A percentile compares a stretch with the other conserved stretches of the same genome.
phyloP scores from a whole-genome alignment of 2,113 vertebrate species.

The Python bivittatus region DNA sequence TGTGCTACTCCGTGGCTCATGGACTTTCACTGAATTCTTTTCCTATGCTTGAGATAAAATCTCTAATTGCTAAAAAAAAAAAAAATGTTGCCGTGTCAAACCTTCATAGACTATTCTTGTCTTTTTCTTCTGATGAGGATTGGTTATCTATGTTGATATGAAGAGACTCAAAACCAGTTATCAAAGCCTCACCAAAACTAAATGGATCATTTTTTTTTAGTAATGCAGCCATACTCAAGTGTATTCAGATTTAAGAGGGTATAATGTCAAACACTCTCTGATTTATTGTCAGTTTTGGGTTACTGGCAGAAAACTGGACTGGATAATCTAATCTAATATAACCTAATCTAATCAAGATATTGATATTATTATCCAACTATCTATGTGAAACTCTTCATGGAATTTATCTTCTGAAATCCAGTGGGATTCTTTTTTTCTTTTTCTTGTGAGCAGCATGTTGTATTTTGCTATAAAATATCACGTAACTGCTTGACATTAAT shows the following conservation, averaged over 20 bases:
- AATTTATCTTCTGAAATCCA: background rate
- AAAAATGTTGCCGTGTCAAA: background rate
- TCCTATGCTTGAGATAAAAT: background rate
- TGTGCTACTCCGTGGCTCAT: background rate
- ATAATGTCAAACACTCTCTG: background rate
- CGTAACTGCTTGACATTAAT: background rate
- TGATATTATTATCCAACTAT: background rate
- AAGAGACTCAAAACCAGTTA: background rate
- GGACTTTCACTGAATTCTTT: background rate
- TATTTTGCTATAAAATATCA: background rate
- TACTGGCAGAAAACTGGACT: background rate
- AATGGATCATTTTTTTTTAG: background rate
- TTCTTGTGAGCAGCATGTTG: background rate
- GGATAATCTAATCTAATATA: background rate
- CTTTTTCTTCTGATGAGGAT: conserved; percentile 38
- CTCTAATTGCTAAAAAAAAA: conserved; percentile 21
- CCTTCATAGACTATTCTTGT: background rate
- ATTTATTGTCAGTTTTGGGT: background rate
- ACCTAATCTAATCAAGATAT: background rate
- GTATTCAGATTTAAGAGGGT: background rate
- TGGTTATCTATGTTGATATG: conserved; percentile 40
- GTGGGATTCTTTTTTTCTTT: background rate
- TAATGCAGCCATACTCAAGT: background rate
- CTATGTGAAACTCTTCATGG: background rate
- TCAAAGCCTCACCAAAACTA: background rate